phyloP scores from a whole-genome alignment of 1,140 invertebrate genomes.

The Aphelinus certus region DNA sequence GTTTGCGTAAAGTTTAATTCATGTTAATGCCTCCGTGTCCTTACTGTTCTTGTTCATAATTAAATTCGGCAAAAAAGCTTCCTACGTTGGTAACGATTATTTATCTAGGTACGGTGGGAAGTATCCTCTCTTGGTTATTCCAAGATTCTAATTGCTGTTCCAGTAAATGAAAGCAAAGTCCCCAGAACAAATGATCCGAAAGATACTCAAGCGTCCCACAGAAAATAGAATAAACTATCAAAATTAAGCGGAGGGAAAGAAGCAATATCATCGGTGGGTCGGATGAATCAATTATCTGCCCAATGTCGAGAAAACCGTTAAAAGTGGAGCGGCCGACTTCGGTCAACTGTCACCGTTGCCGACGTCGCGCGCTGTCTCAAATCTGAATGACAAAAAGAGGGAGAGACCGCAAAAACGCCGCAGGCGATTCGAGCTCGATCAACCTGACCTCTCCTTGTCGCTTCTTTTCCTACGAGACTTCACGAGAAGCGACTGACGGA shows the following conservation, averaged over 20 bases:
- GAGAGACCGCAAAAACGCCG: not conserved
- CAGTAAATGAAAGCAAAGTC: too few species aligned
- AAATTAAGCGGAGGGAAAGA: not conserved
- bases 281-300: constrained; percentile 11
- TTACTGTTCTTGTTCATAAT: too few species aligned
- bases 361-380: not conserved
- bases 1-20: constrained; percentile 4
- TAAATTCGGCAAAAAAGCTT: too few species aligned
- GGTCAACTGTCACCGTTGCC: not conserved
- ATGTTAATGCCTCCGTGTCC: too few species aligned
- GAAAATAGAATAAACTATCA: too few species aligned
- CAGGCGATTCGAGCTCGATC: not conserved
- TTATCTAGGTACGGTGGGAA: too few species aligned
- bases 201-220: too few species aligned
- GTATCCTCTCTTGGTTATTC: too few species aligned
- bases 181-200: too few species aligned
- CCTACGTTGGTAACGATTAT: too few species aligned
- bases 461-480: not conserved
- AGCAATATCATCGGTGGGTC: not conserved
- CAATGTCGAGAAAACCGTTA: constrained; percentile 11
- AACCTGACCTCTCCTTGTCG: not conserved
- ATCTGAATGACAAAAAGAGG: constrained; percentile 19
- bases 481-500: not conserved
- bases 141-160: too few species aligned
- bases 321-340: constrained; percentile 12